These are phyloP conservation scores for Strigops habroptila DNA, from an alignment of 2,113 vertebrate species.

Conservation along the genomic window DNA sequence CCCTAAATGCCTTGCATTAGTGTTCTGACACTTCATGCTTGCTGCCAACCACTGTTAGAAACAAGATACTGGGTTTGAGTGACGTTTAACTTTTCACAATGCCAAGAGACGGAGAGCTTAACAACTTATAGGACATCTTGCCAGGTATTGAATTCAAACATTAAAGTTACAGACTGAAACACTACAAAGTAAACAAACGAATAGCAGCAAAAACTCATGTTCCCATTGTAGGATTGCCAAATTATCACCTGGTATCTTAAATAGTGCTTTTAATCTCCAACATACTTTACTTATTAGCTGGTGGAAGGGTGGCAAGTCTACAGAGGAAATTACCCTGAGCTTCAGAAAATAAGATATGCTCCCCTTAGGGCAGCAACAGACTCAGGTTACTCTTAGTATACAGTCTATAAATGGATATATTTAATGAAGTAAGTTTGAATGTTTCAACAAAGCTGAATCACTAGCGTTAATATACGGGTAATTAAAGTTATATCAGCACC, in stretches of 20 bases:
- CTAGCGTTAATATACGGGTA: neutral
- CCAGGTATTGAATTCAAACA: neutral
- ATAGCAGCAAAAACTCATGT: conserved; percentile 3
- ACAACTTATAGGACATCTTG: neutral
- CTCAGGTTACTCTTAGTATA: neutral
- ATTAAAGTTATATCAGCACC: neutral
- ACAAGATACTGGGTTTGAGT: neutral
- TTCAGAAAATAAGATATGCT: conserved; percentile 49
- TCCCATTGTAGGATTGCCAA: conserved; percentile 14
- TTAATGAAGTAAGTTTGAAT: conserved; percentile 3
- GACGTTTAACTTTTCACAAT: neutral
- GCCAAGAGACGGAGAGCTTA: neutral
- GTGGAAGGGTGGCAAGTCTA: neutral
- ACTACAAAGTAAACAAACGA: conserved; percentile 1
- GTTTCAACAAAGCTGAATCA: neutral
- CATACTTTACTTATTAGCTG: conserved; percentile 19
- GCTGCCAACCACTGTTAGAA: neutral
- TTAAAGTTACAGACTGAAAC: neutral
- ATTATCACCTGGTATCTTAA: conserved; percentile 39
- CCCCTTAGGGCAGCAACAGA: conserved; percentile 6
- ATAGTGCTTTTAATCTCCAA: conserved; percentile 27
- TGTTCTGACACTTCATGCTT: neutral
- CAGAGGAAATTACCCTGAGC: conserved; percentile 19
- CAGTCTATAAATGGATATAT: neutral
- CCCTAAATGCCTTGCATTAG: neutral